Evolutionary conservation across 1,140 invertebrate genomes (phyloP).

Genomic region (Sitodiplosis mosellana): DNA sequence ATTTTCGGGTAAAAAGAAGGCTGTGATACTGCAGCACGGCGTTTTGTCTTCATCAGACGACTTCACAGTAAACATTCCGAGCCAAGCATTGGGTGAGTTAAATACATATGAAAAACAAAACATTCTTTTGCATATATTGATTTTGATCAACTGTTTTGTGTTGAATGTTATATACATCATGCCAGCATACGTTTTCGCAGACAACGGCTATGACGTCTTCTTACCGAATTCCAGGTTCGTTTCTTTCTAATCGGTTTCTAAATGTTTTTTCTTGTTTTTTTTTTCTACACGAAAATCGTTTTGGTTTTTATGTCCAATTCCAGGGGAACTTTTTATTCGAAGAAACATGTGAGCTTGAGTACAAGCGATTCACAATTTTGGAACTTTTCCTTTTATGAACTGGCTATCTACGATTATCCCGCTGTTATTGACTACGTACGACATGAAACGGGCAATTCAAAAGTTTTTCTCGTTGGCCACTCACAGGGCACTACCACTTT

Average conservation of each 20-base stretch:
- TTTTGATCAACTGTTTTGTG: conserved; percentile 32
- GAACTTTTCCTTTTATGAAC: conserved; percentile 47
- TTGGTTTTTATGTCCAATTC: conserved; percentile 16
- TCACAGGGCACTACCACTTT: conserved; percentile 34
- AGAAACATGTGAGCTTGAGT: conserved; percentile 33
- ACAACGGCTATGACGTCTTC: conserved; percentile 51
- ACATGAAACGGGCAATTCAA: conserved; percentile 27
- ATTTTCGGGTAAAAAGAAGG: background rate
- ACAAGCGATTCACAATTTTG: conserved; percentile 30
- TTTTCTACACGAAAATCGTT: too few relatives aligned
- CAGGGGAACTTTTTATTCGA: conserved; percentile 38
- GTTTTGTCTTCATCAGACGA: conserved; percentile 29
- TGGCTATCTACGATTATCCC: conserved; percentile 47
- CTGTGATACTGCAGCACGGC: conserved; percentile 39
- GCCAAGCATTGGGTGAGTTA: conserved; percentile 39
- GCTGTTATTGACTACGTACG: conserved; percentile 45
- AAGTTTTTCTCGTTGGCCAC: conserved; percentile 44
- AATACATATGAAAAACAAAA: conserved; percentile 43
- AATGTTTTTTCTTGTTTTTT: too few relatives aligned
- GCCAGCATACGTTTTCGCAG: conserved; percentile 46
- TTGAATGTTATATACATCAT: too few relatives aligned
- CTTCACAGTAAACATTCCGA: conserved; percentile 31
- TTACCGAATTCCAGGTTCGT: too few relatives aligned
- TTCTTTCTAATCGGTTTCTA: too few relatives aligned
- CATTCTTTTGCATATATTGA: conserved; percentile 36